A percentile compares a stretch with the other conserved stretches of the same genome.
Evolutionary conservation across 1,140 invertebrate species (phyloP).

Genomic region (Stenopsyche tienmushanensis): DNA sequence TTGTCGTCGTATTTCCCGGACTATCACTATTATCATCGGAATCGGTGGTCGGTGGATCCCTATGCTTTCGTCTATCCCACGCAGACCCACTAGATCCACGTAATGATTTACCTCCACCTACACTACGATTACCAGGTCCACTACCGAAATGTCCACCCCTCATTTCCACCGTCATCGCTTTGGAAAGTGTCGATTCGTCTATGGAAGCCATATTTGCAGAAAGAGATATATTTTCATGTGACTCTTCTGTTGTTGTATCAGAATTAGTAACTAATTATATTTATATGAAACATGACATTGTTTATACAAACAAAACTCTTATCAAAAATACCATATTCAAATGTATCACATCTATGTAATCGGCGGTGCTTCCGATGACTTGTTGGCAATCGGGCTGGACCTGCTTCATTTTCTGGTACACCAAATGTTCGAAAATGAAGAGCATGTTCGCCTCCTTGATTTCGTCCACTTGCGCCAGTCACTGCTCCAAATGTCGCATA

Average conservation of each 20-base stretch:
- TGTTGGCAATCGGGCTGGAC: slow-evolving; percentile 48
- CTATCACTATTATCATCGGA: slow-evolving; percentile 68
- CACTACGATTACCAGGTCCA: slow-evolving; percentile 10
- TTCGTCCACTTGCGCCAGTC: slow-evolving; percentile 59
- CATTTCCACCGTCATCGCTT: slow-evolving; percentile 61
- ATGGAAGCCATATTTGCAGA: not conserved
- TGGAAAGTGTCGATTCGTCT: slow-evolving; percentile 62
- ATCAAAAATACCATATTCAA: slow-evolving; percentile 49
- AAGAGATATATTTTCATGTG: too few relatives aligned
- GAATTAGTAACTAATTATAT: too few relatives aligned
- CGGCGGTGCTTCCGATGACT: slow-evolving; percentile 36
- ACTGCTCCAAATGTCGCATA: slow-evolving; percentile 75
- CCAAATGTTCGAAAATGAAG: slow-evolving; percentile 82
- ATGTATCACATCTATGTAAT: slow-evolving; percentile 49
- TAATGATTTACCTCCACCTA: slow-evolving; percentile 7
- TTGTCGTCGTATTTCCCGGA: slow-evolving; percentile 61
- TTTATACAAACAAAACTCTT: too few relatives aligned
- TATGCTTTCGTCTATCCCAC: slow-evolving; percentile 50
- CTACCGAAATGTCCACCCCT: slow-evolving; percentile 47
- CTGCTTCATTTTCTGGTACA: slow-evolving; percentile 69
- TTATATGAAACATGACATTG: too few relatives aligned
- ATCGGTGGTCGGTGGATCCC: slow-evolving; percentile 55
- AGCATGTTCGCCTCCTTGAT: slow-evolving; percentile 67
- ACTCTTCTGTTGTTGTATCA: not conserved
- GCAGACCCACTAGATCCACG: slow-evolving; percentile 44